Percentiles rank a stretch among this genome's conserved stretches.
Evolutionary conservation across 2,888 invertebrate genomes (phyloP).

Genomic region (Troilus luridus): DNA sequence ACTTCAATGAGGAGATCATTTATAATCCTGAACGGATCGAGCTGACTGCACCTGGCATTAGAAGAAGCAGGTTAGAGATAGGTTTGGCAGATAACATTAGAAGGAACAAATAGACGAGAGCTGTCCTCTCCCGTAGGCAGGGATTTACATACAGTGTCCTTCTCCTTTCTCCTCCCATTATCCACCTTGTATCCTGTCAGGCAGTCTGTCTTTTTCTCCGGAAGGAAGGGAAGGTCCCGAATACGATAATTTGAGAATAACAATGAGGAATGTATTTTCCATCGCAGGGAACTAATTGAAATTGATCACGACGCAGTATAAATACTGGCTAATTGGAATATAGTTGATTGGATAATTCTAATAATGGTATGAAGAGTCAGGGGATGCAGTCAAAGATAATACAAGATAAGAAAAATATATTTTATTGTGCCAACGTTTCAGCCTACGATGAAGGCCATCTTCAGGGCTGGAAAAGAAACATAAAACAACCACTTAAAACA

Average conservation of each 20-base stretch:
- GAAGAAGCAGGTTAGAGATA: neutral
- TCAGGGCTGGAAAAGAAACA: too few species aligned
- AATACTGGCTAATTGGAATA: too few species aligned
- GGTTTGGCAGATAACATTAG: neutral
- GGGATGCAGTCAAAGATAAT: too few species aligned
- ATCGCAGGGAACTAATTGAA: too few species aligned
- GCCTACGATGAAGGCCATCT: too few species aligned
- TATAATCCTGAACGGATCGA: neutral
- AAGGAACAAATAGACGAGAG: constrained; percentile 9
- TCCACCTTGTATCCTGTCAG: neutral
- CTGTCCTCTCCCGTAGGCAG: neutral
- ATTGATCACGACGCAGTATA: too few species aligned
- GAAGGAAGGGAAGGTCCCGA: neutral
- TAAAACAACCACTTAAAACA: too few species aligned
- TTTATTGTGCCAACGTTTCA: too few species aligned
- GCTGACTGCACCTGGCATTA: neutral
- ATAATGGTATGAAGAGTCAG: too few species aligned
- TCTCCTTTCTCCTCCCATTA: constrained; percentile 32
- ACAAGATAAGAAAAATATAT: too few species aligned
- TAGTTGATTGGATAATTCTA: too few species aligned
- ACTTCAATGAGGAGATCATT: neutral
- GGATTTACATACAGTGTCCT: constrained; percentile 20
- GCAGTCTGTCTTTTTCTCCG: neutral
- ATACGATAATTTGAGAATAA: neutral
- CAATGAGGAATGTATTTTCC: too few species aligned